phyloP scores from a whole-genome alignment of 2,797 vertebrate species.

The Oreochromis mossambicus region DNA sequence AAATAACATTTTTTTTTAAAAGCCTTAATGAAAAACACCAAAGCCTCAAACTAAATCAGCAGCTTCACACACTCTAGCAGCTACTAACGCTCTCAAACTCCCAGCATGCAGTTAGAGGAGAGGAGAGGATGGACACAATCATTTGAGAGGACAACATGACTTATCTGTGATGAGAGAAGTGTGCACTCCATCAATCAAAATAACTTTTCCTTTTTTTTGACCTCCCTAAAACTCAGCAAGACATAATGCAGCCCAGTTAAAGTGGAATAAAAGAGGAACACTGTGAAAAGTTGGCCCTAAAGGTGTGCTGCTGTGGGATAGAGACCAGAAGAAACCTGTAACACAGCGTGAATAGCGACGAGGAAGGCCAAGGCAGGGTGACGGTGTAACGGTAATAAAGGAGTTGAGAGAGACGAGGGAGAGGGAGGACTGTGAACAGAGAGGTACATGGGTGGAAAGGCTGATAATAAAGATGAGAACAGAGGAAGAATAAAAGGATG shows the following conservation, averaged over 20 bases:
- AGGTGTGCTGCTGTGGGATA: slow-evolving; percentile 29
- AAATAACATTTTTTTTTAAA: background rate
- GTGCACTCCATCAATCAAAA: background rate
- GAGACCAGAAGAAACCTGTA: background rate
- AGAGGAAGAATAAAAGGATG: background rate
- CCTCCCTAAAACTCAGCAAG: background rate
- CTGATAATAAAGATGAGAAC: slow-evolving; percentile 6
- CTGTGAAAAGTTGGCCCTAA: slow-evolving; percentile 21
- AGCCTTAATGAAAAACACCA: background rate
- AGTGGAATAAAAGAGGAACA: background rate
- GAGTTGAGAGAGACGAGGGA: slow-evolving; percentile 7
- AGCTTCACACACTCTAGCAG: background rate
- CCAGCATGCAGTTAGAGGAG: background rate
- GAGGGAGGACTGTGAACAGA: slow-evolving; percentile 1
- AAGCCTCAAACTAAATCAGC: background rate
- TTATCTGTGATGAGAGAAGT: background rate
- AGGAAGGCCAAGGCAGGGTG: slow-evolving; percentile 5
- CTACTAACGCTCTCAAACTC: background rate
- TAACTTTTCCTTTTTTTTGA: background rate
- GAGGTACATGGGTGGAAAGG: slow-evolving; percentile 37
- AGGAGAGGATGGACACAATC: background rate
- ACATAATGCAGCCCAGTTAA: background rate
- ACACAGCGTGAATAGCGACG: slow-evolving; percentile 7
- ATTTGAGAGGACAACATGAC: background rate
- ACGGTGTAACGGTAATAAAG: slow-evolving; percentile 44